These are phyloP conservation scores for Psilopogon haemacephalus DNA, from an alignment of 2,113 vertebrate genomes.

Conservation along the genomic window DNA sequence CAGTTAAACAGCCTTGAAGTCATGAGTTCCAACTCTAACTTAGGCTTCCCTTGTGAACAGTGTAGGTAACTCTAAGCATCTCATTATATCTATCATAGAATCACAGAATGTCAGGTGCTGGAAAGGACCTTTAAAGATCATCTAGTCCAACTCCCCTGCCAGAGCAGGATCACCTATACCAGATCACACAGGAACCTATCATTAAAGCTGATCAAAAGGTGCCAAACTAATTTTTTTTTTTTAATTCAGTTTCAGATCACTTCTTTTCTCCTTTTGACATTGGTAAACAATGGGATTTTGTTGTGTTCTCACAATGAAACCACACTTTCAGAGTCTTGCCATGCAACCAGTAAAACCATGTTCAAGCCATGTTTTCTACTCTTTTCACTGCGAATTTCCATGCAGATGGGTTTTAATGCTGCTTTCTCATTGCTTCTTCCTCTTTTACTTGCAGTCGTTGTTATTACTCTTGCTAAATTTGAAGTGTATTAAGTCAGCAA, in stretches of 20 bases:
- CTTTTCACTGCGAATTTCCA: background rate
- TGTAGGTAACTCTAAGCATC: background rate
- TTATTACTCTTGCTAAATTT: background rate
- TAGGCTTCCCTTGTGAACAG: background rate
- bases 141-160: too few species aligned
- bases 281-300: background rate
- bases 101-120: too few species aligned
- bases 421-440: background rate
- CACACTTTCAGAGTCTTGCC: background rate
- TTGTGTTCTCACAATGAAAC: background rate
- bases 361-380: background rate
- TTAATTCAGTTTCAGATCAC: background rate
- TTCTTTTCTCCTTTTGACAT: background rate
- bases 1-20: background rate
- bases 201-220: background rate
- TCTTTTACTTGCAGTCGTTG: background rate
- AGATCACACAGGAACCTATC: too few species aligned
- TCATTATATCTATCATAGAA: background rate
- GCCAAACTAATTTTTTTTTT: fast-evolving
- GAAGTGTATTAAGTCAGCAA: background rate
- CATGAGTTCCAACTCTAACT: background rate
- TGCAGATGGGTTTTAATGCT: background rate
- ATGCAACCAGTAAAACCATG: background rate
- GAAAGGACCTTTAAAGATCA: too few species aligned
- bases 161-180: too few species aligned